Evolutionary conservation across 2,113 vertebrate species (phyloP), one percentile per base, ranked within the genome.

Genomic region (Equus quagga): DNA sequence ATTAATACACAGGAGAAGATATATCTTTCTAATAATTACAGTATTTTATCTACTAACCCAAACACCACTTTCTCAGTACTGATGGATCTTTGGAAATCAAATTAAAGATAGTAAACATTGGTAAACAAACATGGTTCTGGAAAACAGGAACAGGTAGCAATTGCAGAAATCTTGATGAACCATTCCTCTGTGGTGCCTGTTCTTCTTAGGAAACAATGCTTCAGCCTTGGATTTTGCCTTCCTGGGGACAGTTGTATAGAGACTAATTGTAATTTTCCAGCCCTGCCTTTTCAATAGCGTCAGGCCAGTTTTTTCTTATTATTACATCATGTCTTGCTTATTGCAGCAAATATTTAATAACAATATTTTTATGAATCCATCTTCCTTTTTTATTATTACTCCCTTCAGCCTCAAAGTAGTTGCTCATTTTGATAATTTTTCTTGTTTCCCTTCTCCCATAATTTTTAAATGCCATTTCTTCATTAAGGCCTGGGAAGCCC

Each of bases 21-120:
- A 75, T 1, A 82, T 82, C 28, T 78, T 95, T 93, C 49, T 92
- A 76, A 81, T 78, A 54, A 81, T 75, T 75, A 75, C 8, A 60
- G 36, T 75, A 51, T 93, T 89, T 92, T 91, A 83, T 75, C 36
- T 83, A 79, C 58, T 91, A 72, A 87, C 3, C 11, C 24, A 91
- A 96, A 91, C 3, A 41, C 15, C 36, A 7, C 8, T 93, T 96
- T 96, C 24, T 94, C 18, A 54, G 62, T 67, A 88, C 65, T 85
- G 78, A 69, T 41, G 95, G 46, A 64, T 89, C 70, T 70, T 94
- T 96, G 73, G 56, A 96, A 96, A 70, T 64, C 72, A 93, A 44
- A 75, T 64, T 88, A 88, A 96, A 97, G 49, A 78, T n/a, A 65
- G 2, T 88, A 73, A 80, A 51, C 44, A 79, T 6, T 85, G 65